A percentile compares a stretch with the other conserved stretches of the same genome.
phyloP scores from a whole-genome alignment of 2,797 vertebrate species.

The Florisuga fusca region DNA sequence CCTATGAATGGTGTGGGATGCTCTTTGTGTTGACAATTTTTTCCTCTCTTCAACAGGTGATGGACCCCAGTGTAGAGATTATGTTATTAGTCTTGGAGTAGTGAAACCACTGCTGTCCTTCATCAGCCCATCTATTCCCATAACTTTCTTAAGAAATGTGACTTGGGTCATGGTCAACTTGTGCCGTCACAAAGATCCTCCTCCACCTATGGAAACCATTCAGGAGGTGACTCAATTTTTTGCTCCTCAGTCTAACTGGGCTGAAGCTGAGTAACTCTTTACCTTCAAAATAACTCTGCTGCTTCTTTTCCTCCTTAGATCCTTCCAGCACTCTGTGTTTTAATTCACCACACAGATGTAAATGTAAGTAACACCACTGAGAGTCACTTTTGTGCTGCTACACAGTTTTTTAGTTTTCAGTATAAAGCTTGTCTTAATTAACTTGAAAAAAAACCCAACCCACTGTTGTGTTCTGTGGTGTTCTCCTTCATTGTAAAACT shows the following conservation, averaged over 20 bases:
- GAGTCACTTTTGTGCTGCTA: neutral
- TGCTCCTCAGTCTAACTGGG: neutral
- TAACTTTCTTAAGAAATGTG: slow-evolving; percentile 99
- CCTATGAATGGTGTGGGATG: neutral
- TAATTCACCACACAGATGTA: slow-evolving; percentile 99
- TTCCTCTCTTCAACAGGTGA: slow-evolving; percentile 84
- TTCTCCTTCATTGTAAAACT: neutral
- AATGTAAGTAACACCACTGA: slow-evolving; percentile 88
- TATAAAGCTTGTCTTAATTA: neutral
- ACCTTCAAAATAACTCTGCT: neutral
- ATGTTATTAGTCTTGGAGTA: slow-evolving; percentile 96
- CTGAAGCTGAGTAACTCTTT: neutral
- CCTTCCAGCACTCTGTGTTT: slow-evolving; percentile 94
- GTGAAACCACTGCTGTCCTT: slow-evolving; percentile 98
- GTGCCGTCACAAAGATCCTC: slow-evolving; percentile 99
- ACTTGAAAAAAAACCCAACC: neutral
- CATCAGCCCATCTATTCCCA: slow-evolving; percentile 99
- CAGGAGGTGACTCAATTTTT: slow-evolving; percentile 87
- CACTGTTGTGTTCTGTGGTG: neutral
- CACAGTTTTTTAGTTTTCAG: neutral
- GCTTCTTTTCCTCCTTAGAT: slow-evolving; percentile 81
- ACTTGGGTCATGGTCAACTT: slow-evolving; percentile 99
- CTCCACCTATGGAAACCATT: slow-evolving; percentile 99
- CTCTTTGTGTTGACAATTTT: neutral
- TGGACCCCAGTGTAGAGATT: slow-evolving; percentile 98